Evolutionary conservation across 35 echinoderm and acorn worm genomes (phyloP).

Genomic region (Stichopus chloronotus): DNA sequence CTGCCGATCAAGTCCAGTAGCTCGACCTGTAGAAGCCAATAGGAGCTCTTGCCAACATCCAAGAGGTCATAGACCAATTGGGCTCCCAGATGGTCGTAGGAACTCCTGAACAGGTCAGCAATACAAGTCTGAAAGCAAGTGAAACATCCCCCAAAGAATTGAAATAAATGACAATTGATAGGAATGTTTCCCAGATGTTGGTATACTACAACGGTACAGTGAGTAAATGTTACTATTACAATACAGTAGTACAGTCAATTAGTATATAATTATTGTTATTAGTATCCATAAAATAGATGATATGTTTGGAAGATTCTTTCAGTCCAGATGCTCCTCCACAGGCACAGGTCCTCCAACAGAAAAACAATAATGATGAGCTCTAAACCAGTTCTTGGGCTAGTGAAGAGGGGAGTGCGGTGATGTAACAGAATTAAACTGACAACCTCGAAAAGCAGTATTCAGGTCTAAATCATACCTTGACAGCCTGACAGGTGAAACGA

Average conservation of each 20-base stretch:
- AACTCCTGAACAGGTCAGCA: slow-evolving; percentile 80
- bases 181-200: not conserved
- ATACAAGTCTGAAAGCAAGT: slow-evolving; percentile 75
- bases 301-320: not conserved
- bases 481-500: slow-evolving; percentile 78
- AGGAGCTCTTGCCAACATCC: slow-evolving; percentile 73
- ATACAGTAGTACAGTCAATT: too few relatives aligned
- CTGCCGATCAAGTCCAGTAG: slow-evolving; percentile 77
- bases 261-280: not conserved
- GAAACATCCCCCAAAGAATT: not conserved
- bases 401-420: too few relatives aligned
- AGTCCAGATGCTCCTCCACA: not conserved
- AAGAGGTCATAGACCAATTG: slow-evolving; percentile 84
- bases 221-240: too few relatives aligned
- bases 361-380: too few relatives aligned
- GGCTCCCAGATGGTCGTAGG: slow-evolving; percentile 78
- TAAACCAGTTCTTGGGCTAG: too few relatives aligned
- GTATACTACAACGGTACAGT: not conserved
- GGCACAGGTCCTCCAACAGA: not conserved
- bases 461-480: slow-evolving; percentile 68
- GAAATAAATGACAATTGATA: not conserved
- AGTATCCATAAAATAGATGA: not conserved
- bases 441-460: not conserved
- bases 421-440: too few relatives aligned
- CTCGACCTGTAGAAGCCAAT: slow-evolving; percentile 97